These are phyloP conservation scores for Podilymbus podiceps DNA, from an alignment of 2,113 vertebrate genomes.

Conservation along the genomic window DNA sequence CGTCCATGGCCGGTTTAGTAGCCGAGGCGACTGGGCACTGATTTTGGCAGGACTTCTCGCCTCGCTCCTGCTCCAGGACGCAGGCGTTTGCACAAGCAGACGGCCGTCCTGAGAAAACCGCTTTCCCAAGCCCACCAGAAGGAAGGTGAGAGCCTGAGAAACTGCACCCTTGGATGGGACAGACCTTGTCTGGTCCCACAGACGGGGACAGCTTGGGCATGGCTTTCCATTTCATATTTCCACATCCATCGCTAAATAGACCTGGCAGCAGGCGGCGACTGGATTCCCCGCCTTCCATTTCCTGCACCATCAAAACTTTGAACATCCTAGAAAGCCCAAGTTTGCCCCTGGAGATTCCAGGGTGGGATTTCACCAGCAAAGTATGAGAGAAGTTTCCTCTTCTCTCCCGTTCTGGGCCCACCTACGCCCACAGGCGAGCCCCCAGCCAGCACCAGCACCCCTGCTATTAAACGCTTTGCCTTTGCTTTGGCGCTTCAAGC, in stretches of 20 bases:
- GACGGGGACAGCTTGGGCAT: background rate
- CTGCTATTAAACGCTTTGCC: background rate
- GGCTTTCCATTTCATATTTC: background rate
- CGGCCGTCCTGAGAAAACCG: background rate
- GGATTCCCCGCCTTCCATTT: background rate
- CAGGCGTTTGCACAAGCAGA: too few species aligned
- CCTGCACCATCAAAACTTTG: background rate
- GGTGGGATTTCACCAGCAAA: background rate
- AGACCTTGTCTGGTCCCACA: background rate
- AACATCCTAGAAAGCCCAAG: background rate
- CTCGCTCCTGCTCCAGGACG: background rate
- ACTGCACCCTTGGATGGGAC: background rate
- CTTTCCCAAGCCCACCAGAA: background rate
- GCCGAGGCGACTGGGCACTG: background rate
- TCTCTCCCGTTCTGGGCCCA: background rate
- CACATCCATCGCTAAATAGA: background rate
- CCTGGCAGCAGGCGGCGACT: background rate
- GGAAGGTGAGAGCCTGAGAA: background rate
- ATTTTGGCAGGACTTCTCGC: background rate
- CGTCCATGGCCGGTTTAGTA: background rate
- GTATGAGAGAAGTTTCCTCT: background rate
- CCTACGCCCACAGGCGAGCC: background rate
- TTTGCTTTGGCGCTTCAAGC: slow-evolving; percentile 32
- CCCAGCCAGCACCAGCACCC: background rate
- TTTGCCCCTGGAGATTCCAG: background rate